A percentile compares a stretch with the other conserved stretches of the same genome.
phyloP scores from a whole-genome alignment of 1,140 invertebrate genomes.

The Zophobas atratus region DNA sequence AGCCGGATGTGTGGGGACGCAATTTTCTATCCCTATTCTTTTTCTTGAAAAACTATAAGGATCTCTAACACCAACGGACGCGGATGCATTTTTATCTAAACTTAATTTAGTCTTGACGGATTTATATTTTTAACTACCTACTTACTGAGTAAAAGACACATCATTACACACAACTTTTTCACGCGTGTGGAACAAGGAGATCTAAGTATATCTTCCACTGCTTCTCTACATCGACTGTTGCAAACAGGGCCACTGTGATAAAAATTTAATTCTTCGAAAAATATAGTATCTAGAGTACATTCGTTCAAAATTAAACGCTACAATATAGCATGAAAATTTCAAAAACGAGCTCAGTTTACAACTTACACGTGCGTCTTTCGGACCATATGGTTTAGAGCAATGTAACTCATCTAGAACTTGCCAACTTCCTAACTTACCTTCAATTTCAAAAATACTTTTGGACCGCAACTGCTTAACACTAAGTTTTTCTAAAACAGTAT shows the following conservation, averaged over 20 bases:
- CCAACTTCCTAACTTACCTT: constrained; percentile 20
- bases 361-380: constrained; percentile 37
- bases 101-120: not conserved
- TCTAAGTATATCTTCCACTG: constrained; percentile 17
- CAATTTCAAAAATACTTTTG: constrained; percentile 21
- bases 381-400: constrained; percentile 10
- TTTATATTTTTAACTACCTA: not conserved
- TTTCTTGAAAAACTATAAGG: not conserved
- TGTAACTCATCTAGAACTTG: constrained; percentile 41
- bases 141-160: constrained; percentile 31
- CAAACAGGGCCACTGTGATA: constrained; percentile 8
- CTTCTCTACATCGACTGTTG: constrained; percentile 8
- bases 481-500: constrained; percentile 15
- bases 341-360: constrained; percentile 10
- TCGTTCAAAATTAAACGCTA: constrained; percentile 26
- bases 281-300: constrained; percentile 17
- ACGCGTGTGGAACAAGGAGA: constrained; percentile 5
- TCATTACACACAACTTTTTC: constrained; percentile 18
- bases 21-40: constrained; percentile 32
- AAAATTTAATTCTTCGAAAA: constrained; percentile 46
- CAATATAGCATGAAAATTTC: constrained; percentile 14
- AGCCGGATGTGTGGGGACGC: not conserved
- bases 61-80: not conserved
- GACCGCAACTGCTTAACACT: not conserved
- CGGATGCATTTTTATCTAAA: constrained; percentile 11